Base-by-base conservation (phyloP, 2,797 vertebrate genomes). In the Pangasius krempfi region DNA sequence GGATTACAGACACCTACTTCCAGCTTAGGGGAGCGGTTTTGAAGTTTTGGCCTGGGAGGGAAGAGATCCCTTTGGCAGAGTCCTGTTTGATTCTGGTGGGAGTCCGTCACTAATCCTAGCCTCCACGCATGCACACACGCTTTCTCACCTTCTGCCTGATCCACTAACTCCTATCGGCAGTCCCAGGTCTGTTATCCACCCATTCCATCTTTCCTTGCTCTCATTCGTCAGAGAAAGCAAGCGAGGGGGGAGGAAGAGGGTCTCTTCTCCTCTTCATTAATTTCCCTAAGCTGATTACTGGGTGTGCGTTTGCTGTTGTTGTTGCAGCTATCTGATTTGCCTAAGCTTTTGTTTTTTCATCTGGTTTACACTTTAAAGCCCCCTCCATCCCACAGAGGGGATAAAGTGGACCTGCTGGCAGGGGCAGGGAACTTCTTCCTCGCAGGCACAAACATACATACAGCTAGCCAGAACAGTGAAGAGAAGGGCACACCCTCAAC, bases 331-430 rank as follows among this genome's bases (percentile, higher is more conserved):
- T 98, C 97, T 97, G 96, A 98, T 99, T 99, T 99, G 97, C 97
- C 97, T 98, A 98, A 98, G 97, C 97, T 97, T 98, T 98, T 99
- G 98, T 99, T 98, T 99, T 98, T 97, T 97, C 97, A 98, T 97
- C 97, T 97, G 97, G 97, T 99, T 99, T 99, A 99, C 98, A 98
- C 97, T 98, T 98, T 98, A 99, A 99, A 98, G 97, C 97, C 96
- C 91, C 97, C 94, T 90, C 96, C 94, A 96, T 97, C 97, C 97
- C 97, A 97, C 97, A 97, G 76, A 54, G 76, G 78, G 78, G 76
- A 80, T 97, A 97, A 97, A 97, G 96, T 96, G 97, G 97, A 97
- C 97, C 97, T 97, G 96, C 96, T 95, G 95, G 95, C 94, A 95
- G 91, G 89, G 92, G 93, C 85, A 91, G 91, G 92, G 93, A 95